phyloP scores from a whole-genome alignment of 2,797 vertebrate genomes.

The Chloroceryle inda region DNA sequence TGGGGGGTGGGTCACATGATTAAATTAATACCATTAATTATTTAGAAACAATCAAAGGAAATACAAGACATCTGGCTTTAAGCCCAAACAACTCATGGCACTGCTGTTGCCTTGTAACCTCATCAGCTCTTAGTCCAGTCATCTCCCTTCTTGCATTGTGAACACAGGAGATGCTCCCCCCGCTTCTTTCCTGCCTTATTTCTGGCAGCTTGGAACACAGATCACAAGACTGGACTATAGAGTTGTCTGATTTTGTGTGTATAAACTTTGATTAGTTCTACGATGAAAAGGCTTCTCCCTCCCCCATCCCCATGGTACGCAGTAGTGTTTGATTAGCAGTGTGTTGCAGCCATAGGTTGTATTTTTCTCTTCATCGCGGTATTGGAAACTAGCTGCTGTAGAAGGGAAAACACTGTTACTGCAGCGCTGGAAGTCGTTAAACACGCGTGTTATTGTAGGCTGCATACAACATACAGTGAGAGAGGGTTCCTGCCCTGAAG shows the following conservation, averaged over 20 bases:
- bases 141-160: constrained; percentile 50
- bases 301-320: neutral
- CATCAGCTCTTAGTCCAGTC: constrained; percentile 67
- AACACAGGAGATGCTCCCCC: neutral
- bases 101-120: constrained; percentile 71
- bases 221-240: constrained; percentile 16
- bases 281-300: neutral
- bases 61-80: constrained; percentile 70
- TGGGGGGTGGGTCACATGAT: constrained; percentile 30
- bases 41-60: constrained; percentile 77
- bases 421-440: neutral
- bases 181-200: constrained; percentile 40
- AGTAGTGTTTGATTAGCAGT: constrained; percentile 12
- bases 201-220: constrained; percentile 32
- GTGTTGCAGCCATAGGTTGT: neutral
- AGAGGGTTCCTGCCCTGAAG: neutral
- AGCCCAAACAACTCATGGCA: constrained; percentile 67
- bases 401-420: neutral
- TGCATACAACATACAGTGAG: neutral
- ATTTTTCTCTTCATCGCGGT: neutral
- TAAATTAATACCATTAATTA: constrained; percentile 77
- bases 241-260: constrained; percentile 14
- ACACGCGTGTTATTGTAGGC: neutral
- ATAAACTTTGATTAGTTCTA: constrained; percentile 14
- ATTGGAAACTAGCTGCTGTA: neutral